Conservation (phyloP, 2,888 invertebrate species). For the Harmothoe impar region DNA sequence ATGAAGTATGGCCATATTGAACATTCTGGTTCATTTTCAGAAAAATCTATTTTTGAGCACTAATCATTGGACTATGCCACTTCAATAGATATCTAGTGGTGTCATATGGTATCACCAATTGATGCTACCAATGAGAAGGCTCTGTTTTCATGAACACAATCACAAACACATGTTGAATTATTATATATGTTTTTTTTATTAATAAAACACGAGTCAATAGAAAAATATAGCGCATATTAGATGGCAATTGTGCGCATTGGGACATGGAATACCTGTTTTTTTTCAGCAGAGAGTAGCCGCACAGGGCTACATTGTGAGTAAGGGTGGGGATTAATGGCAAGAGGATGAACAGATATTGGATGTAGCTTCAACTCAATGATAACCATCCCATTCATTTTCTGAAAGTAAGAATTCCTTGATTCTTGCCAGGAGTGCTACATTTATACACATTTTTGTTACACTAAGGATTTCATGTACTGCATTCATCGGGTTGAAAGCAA, state of each 20-base stretch:
- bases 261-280: neutral
- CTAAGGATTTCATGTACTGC: neutral
- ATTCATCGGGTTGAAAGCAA: neutral
- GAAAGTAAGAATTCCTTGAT: neutral
- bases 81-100: too few species aligned
- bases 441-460: neutral
- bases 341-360: neutral
- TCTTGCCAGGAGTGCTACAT: constrained; percentile 9
- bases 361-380: neutral
- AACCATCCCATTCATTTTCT: neutral
- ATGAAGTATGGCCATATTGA: too few species aligned
- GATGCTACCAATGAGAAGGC: too few species aligned
- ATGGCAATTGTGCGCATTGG: neutral
- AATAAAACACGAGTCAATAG: constrained; percentile 43
- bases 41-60: too few species aligned
- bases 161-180: too few species aligned
- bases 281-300: neutral
- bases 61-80: too few species aligned
- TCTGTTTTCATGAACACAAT: too few species aligned
- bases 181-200: constrained; percentile 12
- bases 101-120: too few species aligned
- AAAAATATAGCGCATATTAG: constrained; percentile 25
- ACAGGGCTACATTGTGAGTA: neutral
- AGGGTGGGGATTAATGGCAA: constrained; percentile 7
- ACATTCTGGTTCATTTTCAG: too few species aligned